phyloP scores from a whole-genome alignment of 2,888 invertebrate species.

The Poecilus cupreus region DNA sequence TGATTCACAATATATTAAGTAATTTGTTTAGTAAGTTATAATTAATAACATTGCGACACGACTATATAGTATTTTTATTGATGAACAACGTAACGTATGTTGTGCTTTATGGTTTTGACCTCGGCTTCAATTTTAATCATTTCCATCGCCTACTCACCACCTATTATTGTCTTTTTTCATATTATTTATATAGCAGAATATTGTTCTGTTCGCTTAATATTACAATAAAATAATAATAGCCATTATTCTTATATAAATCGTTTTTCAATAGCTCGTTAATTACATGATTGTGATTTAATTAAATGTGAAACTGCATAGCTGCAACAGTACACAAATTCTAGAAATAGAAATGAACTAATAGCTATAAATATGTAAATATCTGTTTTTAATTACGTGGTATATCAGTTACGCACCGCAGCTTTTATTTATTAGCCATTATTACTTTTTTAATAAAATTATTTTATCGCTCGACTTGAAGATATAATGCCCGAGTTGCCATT shows the following conservation, averaged over 20 bases:
- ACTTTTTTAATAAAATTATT: not conserved
- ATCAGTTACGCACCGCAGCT: not conserved
- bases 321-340: not conserved
- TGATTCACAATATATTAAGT: not conserved
- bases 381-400: not conserved
- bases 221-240: conserved; percentile 6
- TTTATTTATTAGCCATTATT: conserved; percentile 13
- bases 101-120: not conserved
- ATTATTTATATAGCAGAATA: not conserved
- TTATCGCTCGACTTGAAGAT: conserved; percentile 4
- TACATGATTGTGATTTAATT: not conserved
- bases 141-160: not conserved
- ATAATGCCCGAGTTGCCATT: not conserved
- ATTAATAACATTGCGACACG: not conserved
- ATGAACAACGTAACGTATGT: not conserved
- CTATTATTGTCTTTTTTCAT: not conserved
- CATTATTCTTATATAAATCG: not conserved
- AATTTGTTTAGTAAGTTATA: not conserved
- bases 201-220: not conserved
- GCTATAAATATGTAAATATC: conserved; percentile 14
- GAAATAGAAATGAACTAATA: conserved; percentile 16
- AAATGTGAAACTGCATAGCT: not conserved
- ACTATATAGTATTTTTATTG: not conserved
- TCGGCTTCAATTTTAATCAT: conserved; percentile 9
- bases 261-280: not conserved